phyloP scores from a whole-genome alignment of 1,140 invertebrate species.

The Pemphigus obesinymphae region DNA sequence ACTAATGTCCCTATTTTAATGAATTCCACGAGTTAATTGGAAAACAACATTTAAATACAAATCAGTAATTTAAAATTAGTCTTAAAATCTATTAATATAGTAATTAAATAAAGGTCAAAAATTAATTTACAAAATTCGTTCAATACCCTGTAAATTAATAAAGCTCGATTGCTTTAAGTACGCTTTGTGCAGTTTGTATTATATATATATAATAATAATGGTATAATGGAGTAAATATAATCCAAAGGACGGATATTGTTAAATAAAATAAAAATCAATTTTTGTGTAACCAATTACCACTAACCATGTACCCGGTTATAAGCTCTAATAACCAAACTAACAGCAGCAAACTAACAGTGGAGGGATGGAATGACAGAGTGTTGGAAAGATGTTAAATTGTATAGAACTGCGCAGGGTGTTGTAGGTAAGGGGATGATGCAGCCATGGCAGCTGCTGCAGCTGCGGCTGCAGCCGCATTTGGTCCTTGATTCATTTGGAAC shows the following conservation, averaged over 20 bases:
- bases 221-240: neutral
- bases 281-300: conserved; percentile 35
- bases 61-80: conserved; percentile 23
- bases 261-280: conserved; percentile 23
- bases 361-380: neutral
- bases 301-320: conserved; percentile 38
- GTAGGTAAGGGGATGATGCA: conserved; percentile 31
- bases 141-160: conserved; percentile 32
- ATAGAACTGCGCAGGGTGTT: conserved; percentile 28
- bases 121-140: conserved; percentile 32
- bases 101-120: conserved; percentile 7
- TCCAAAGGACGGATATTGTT: conserved; percentile 34
- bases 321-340: conserved; percentile 39
- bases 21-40: neutral
- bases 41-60: conserved; percentile 34
- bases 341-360: conserved; percentile 21
- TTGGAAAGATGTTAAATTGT: conserved; percentile 2
- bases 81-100: neutral
- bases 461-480: conserved; percentile 24
- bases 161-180: conserved; percentile 33
- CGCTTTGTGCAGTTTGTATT: conserved; percentile 25
- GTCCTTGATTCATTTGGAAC: conserved; percentile 20
- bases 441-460: conserved; percentile 40
- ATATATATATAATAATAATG: neutral
- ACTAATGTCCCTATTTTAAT: neutral